Percentiles rank a stretch among this genome's conserved stretches.
Conservation (phyloP, 2,113 vertebrate species). For the Oryzias curvinotus region DNA sequence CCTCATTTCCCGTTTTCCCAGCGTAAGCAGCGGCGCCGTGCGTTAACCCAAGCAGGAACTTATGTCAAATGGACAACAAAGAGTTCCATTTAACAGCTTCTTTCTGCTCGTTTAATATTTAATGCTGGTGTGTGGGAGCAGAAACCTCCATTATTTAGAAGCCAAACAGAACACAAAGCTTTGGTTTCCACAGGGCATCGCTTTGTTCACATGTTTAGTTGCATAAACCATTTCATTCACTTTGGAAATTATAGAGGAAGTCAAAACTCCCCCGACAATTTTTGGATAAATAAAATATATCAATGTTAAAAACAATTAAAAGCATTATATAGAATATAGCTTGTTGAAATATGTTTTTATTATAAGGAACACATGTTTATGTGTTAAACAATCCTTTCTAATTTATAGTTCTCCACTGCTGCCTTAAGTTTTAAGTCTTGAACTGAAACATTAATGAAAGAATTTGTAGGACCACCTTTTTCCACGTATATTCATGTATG, state of each 20-base stretch:
- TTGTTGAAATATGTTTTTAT: no score
- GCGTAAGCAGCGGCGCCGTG: background rate
- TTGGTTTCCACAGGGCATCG: background rate
- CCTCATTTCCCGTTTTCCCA: background rate
- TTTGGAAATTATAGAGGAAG: background rate
- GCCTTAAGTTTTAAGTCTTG: no score
- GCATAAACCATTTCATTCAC: background rate
- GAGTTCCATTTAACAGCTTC: conserved; percentile 7
- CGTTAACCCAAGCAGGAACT: background rate
- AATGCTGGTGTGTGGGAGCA: conserved; percentile 10
- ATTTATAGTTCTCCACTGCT: no score
- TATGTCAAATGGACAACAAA: conserved; percentile 11
- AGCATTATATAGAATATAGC: background rate
- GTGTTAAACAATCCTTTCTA: no score
- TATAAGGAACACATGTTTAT: no score
- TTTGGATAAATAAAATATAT: background rate
- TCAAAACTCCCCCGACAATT: no score
- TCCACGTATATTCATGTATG: no score
- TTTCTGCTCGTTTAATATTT: conserved; percentile 22
- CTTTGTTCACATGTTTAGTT: background rate
- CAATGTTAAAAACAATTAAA: background rate
- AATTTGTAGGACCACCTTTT: no score
- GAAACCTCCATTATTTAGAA: conserved; percentile 19
- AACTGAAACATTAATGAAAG: no score
- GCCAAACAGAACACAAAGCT: conserved; percentile 14